A percentile compares a stretch with the other conserved stretches of the same genome.
phyloP scores from a whole-genome alignment of 2,888 invertebrate species.

The Yponomeuta evonymella region DNA sequence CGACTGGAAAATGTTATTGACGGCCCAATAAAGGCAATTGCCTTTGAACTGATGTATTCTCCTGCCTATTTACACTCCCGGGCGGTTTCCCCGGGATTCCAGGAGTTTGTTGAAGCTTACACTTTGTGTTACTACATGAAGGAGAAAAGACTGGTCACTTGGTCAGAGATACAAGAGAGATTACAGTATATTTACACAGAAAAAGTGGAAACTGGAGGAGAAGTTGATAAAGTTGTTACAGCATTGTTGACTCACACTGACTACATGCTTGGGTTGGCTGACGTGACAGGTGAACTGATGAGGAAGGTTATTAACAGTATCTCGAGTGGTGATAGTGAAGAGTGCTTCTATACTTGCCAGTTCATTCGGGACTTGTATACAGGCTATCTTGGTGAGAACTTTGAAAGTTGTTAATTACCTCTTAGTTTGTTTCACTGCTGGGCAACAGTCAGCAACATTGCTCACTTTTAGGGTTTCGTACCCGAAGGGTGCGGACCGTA shows the following conservation, averaged over 20 bases:
- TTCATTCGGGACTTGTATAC: conserved; percentile 81
- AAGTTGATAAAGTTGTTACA: conserved; percentile 34
- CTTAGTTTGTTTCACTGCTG: neutral
- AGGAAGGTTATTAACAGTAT: conserved; percentile 89
- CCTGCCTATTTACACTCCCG: conserved; percentile 76
- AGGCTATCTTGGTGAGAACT: conserved; percentile 74
- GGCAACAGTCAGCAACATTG: too few relatives aligned
- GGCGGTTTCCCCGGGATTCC: conserved; percentile 68
- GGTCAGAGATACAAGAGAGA: conserved; percentile 73
- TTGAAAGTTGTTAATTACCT: conserved; percentile 6
- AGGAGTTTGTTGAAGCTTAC: conserved; percentile 92
- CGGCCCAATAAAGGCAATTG: conserved; percentile 76
- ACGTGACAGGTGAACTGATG: conserved; percentile 94
- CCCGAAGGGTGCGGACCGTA: too few relatives aligned
- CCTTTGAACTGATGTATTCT: conserved; percentile 81
- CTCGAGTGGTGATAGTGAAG: conserved; percentile 82
- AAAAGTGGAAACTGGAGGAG: conserved; percentile 29
- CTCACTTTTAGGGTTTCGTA: too few relatives aligned
- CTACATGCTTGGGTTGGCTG: conserved; percentile 86
- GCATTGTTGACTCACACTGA: conserved; percentile 66
- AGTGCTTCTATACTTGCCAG: conserved; percentile 82
- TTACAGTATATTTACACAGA: conserved; percentile 56
- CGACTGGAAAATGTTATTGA: conserved; percentile 79
- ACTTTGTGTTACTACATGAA: conserved; percentile 85
- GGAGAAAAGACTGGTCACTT: conserved; percentile 75